Evolutionary conservation across 2,113 vertebrate genomes (phyloP), one percentile per base, ranked within the genome.

Genomic region (Calidris pugnax): DNA sequence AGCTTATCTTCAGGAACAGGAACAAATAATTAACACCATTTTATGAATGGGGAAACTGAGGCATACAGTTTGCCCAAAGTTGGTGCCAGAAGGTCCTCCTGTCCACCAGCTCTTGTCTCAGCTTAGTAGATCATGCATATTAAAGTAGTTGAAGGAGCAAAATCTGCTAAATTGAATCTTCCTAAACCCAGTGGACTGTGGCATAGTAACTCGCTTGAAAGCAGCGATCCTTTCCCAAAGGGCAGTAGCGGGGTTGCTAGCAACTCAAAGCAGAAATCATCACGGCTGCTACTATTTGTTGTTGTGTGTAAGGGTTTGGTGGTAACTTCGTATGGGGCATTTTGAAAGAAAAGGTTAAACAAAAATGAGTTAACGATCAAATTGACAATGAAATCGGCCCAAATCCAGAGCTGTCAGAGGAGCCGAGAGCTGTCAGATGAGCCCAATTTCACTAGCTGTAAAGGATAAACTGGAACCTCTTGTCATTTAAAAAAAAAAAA

Each of bases 401-500:
- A 39, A 66, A 96, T 97, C 97, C 97, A 97, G 97, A 97, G 92
- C 97, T 97, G 97, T 97, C 97, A 97, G 50, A 94, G 90, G 75
- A 95, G 97, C 96, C 78, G 97, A 89, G 97, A 97, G 97, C 97
- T 97, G 97, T 97, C 97, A 97, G 95, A 95, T 90, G 94, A 97
- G 95, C 97, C 95, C 95, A 81, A 43, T 96, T 97, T 96, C 80
- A 73, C 71, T 92, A 78, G 96, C 95, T 96, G 95, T 26, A 97
- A 97, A 97, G 90, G 97, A 97, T 97, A 97, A 97, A 97, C 97
- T 97, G 97, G 97, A 97, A 95, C 93, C 97, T 96, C 97, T 97
- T 97, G 94, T 97, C 95, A 97, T 93, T 96, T 92, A 84, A 78
- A 27, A 32, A 24, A 24, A 51, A 39, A 37, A 39, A 37, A 39